A percentile compares a stretch with the other conserved stretches of the same genome.
These are phyloP conservation scores for Coendou prehensilis DNA, from an alignment of 2,797 vertebrate genomes.

Conservation along the genomic window DNA sequence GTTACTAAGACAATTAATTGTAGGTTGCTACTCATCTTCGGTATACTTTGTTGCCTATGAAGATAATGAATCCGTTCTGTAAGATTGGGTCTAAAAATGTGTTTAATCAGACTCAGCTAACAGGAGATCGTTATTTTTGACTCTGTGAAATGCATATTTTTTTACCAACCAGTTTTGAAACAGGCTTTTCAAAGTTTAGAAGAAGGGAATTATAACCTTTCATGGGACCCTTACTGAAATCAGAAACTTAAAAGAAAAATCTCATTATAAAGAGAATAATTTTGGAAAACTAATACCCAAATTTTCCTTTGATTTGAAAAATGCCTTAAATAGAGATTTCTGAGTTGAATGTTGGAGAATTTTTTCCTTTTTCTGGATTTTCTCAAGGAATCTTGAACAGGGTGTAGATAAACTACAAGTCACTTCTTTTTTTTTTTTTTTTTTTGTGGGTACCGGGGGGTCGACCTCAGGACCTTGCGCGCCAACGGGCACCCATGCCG, in stretches of 20 bases:
- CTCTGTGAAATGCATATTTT: conserved; percentile 64
- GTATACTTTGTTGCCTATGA: conserved; percentile 60
- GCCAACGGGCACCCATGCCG: too few relatives aligned
- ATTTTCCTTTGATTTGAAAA: conserved; percentile 67
- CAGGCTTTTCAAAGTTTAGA: conserved; percentile 31
- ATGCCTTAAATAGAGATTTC: conserved; percentile 43
- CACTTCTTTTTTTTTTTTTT: neutral
- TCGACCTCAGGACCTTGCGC: too few relatives aligned
- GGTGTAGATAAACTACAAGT: neutral
- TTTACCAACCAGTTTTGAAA: conserved; percentile 63
- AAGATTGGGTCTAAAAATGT: conserved; percentile 66
- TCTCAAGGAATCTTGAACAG: conserved; percentile 24
- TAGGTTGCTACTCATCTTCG: neutral
- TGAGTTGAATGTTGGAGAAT: neutral
- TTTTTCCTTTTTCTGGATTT: neutral
- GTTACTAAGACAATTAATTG: conserved; percentile 67
- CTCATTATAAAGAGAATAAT: conserved; percentile 64
- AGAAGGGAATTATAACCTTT: conserved; percentile 12
- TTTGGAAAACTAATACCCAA: conserved; percentile 39
- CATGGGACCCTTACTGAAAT: neutral
- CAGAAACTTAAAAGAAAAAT: conserved; percentile 24
- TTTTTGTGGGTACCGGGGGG: too few relatives aligned
- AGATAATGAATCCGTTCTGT: conserved; percentile 76
- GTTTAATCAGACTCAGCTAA: conserved; percentile 66
- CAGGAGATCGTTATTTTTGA: conserved; percentile 72